Evolutionary conservation across 2,113 vertebrate genomes (phyloP).

Genomic region (Lates calcarifer): DNA sequence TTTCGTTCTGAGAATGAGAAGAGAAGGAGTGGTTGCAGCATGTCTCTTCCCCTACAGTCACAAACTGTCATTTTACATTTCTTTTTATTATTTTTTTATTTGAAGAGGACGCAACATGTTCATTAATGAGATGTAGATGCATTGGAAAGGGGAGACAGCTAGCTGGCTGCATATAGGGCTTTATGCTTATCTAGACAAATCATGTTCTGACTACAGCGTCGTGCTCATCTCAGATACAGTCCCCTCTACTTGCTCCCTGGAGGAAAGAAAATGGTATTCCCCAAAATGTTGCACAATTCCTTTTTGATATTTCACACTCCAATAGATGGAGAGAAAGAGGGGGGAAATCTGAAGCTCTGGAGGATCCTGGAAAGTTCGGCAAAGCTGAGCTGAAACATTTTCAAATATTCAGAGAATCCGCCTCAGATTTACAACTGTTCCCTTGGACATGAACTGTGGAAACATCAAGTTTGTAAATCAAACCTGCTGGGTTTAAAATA

Average conservation of each 20-base stretch:
- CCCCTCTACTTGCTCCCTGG: no score
- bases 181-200: neutral
- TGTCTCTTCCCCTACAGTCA: no score
- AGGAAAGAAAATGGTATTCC: no score
- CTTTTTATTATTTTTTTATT: neutral
- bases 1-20: no score
- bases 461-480: conserved; percentile 7
- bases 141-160: neutral
- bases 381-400: neutral
- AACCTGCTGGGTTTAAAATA: conserved; percentile 7
- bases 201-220: no score
- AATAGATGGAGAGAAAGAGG: neutral
- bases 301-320: neutral
- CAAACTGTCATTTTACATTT: no score
- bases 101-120: neutral
- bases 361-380: neutral
- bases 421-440: conserved; percentile 16
- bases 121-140: neutral
- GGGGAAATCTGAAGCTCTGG: neutral
- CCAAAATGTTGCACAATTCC: neutral
- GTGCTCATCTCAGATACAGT: no score
- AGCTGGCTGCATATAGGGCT: neutral
- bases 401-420: conserved; percentile 31
- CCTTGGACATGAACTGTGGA: neutral
- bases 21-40: neutral